phyloP scores from a whole-genome alignment of 1,140 invertebrate genomes.

The Ceratosolen solmsi region DNA sequence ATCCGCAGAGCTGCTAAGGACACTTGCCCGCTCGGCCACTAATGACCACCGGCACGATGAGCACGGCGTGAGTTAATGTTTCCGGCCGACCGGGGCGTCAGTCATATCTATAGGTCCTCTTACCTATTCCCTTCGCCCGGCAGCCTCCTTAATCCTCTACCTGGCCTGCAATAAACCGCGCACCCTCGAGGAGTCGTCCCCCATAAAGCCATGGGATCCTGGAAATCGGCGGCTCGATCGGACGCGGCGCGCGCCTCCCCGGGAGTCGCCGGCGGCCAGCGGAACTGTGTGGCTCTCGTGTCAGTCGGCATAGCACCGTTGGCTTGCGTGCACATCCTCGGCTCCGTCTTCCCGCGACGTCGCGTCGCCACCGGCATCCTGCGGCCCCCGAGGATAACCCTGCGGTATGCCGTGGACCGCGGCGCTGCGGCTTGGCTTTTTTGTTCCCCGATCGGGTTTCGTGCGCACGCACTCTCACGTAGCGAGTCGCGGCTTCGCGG shows the following conservation, averaged over 20 bases:
- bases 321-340: conserved; percentile 24
- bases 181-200: not conserved
- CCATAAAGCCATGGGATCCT: not conserved
- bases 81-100: no score
- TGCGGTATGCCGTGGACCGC: not conserved
- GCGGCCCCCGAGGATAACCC: not conserved
- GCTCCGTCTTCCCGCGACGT: not conserved
- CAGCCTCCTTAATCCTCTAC: not conserved
- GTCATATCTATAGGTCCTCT: no score
- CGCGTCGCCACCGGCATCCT: no score
- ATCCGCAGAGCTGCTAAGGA: no score
- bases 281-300: not conserved
- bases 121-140: no score
- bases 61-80: no score
- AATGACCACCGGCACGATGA: no score
- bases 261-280: conserved; percentile 20
- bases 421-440: no score
- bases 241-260: conserved; percentile 1
- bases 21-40: no score
- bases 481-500: not conserved
- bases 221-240: not conserved
- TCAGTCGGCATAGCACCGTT: conserved; percentile 56
- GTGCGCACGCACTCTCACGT: not conserved
- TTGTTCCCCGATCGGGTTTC: no score
- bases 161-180: not conserved